Base-by-base conservation (phyloP, 2,888 invertebrate species). In the Cantharis nigra region DNA sequence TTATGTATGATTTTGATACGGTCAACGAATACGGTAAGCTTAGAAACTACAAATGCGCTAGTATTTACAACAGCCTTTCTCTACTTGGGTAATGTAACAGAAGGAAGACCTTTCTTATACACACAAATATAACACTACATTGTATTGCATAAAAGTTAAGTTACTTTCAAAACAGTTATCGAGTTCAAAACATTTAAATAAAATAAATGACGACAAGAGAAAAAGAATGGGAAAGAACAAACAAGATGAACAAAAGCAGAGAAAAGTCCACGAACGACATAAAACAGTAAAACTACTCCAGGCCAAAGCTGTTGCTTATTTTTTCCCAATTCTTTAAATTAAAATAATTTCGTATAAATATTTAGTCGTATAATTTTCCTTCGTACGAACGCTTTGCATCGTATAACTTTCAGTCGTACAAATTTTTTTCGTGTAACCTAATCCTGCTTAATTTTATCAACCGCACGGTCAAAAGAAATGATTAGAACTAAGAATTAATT, bases 1-100 rank as follows among this genome's bases (percentile, higher is more conserved):
- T 86, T 86, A 86, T 86, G 86, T 85, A 86, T 85, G 85, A 84
- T 84, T 85, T 83, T 78, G 86, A 83, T 83, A 85, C 86, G 87
- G 86, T 86, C 85, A 85, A 80, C 83, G 85, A 79, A 70, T 82
- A 83, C 82, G 75, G 80, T 80, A 78, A 80, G 79, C 79, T 76
- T 76, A 77, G 76, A 78, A 77, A 74, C 73, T 70, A 78, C 69
- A 73, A 72, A 74, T 78, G 75, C 75, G 65, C 70, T 23, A 67
- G 70, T 70, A 74, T 72, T 77, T 73, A 75, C 49, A 70, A 79
- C 77, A 70, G 49, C 63, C 64, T 72, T 63, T 69, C 75, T 67
- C 64, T 64, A 10, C 26, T 26, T 67, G 65, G 23, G 64, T 64
- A 64, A 64, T n/a, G 20, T 67, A 67, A 49, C 49, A 49, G 49